These are phyloP conservation scores for Harpalus rubripes DNA, from an alignment of 2,888 invertebrate species.

Conservation along the genomic window DNA sequence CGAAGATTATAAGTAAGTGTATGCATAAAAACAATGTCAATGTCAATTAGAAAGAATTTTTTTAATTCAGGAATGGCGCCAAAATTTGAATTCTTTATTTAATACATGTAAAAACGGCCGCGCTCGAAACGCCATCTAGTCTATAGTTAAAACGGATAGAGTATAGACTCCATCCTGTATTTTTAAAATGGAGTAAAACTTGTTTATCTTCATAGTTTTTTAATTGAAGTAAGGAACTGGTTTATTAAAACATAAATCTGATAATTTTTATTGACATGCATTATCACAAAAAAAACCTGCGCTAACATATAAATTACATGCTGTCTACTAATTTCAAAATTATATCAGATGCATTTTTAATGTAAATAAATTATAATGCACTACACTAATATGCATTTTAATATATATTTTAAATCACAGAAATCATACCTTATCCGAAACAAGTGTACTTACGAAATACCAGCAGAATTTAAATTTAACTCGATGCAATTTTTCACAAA, in stretches of 20 bases:
- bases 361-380: background rate
- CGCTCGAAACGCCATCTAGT: too few species aligned
- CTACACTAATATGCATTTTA: constrained; percentile 12
- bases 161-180: too few species aligned
- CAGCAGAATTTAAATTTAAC: constrained; percentile 30
- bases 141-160: too few species aligned
- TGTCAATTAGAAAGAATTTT: too few species aligned
- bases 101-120: too few species aligned
- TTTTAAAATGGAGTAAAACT: background rate
- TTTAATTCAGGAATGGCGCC: too few species aligned
- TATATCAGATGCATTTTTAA: constrained; percentile 39
- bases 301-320: constrained; percentile 4
- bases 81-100: too few species aligned
- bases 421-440: constrained; percentile 20
- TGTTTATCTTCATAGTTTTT: constrained; percentile 29
- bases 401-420: constrained; percentile 5
- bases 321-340: constrained; percentile 18
- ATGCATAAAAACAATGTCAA: too few species aligned
- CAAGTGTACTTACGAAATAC: constrained; percentile 20
- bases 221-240: constrained; percentile 18
- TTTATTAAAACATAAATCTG: constrained; percentile 2
- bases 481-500: constrained; percentile 23
- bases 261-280: constrained; percentile 32
- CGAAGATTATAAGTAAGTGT: too few species aligned
- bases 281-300: background rate